Base-by-base conservation (phyloP, 2,888 invertebrate species). In the Terebella lapidaria region DNA sequence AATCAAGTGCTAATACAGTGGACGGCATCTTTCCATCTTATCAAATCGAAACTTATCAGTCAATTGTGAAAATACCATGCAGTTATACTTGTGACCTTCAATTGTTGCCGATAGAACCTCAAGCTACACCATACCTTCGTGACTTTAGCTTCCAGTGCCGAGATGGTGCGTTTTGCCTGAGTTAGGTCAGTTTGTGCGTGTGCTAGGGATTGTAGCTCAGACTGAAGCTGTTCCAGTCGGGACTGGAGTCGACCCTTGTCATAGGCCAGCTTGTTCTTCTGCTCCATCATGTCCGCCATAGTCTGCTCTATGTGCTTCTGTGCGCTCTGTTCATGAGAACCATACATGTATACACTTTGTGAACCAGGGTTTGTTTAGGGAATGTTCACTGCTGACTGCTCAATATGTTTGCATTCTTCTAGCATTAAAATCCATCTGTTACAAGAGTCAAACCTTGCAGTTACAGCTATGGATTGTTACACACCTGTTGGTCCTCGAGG, bases 171-270 rank as follows among this genome's bases (percentile, higher is more conserved):
- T 27, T 65, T 64, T 24, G 74, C 68, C 52, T 74, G 70, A 0
- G 59, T 62, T 10, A 67, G 61, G 35, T 75, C 72, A 1, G 64
- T 63, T 35, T 72, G 70, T 24, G 71, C 62, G 67, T 87, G 86
- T 73, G 91, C 89, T 67, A 92, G 83, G 62, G 88, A 88, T 62
- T 89, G 89, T 22, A 94, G 83, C 81, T 94, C 92, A 74, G 89
- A 88, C 76, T 89, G 87, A 27, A 94, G 84, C 58, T 87, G 87
- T 26, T 87, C 84, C 1, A 88, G 86, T 81, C 92, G 92, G 0
- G 91, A 71, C 67, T 76, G 73, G 22, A 79, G 69, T 20, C 70
- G 69, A 2, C 78, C 79, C 54, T 77, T 77, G 29, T 79, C 77
- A 61, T 77, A 79, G 0, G 78, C 75, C 59, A 79, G 66, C 53